phyloP scores from a whole-genome alignment of 2,113 vertebrate species.

The Marmota monax region DNA sequence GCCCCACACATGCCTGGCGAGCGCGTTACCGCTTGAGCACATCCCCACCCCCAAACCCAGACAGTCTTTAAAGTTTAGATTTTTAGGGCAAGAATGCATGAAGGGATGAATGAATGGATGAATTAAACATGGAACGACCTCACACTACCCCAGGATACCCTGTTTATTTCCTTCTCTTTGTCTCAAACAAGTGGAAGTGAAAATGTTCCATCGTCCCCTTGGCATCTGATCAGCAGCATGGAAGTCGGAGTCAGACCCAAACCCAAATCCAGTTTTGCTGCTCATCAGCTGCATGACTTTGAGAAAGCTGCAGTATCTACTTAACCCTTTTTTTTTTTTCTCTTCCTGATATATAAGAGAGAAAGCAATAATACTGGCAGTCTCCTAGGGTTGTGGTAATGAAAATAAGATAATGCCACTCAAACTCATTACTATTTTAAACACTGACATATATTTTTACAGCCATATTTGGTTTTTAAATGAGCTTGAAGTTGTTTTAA shows the following conservation, averaged over 20 bases:
- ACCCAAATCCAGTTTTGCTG: not conserved
- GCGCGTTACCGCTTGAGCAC: too few relatives aligned
- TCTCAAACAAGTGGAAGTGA: not conserved
- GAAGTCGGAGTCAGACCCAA: not conserved
- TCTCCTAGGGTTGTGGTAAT: not conserved
- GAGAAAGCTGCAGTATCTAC: not conserved
- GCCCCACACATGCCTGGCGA: too few relatives aligned
- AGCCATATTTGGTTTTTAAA: conserved; percentile 61
- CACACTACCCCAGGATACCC: not conserved
- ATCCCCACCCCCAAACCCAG: not conserved
- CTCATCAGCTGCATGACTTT: not conserved
- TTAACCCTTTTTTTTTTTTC: not conserved
- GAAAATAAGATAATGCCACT: conserved; percentile 53
- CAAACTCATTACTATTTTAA: conserved; percentile 62
- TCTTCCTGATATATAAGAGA: not conserved
- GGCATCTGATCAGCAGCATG: not conserved
- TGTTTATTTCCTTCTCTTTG: not conserved
- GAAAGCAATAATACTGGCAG: not conserved
- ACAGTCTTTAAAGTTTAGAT: not conserved
- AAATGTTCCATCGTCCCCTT: not conserved
- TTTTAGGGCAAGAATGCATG: not conserved
- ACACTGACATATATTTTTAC: conserved; percentile 53
- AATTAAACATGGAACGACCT: not conserved
- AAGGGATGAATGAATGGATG: not conserved
- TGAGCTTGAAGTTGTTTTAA: conserved; percentile 56